Percentiles rank a stretch among this genome's conserved stretches.
Evolutionary conservation across 2,113 vertebrate genomes (phyloP).

Genomic region (Sminthopsis crassicaudata): DNA sequence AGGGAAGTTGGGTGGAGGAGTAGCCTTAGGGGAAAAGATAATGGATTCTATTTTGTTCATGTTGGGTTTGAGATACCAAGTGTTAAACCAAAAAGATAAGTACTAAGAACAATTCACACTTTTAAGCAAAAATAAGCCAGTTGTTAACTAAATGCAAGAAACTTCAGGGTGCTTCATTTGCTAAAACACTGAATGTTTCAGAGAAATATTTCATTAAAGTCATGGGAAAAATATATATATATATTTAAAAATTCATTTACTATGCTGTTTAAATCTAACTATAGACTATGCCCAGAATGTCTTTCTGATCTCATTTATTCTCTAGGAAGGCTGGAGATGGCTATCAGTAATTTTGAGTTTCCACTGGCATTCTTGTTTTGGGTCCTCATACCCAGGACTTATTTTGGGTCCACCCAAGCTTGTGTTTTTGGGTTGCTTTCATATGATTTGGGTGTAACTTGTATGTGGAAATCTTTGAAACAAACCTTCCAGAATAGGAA

Average conservation of each 20-base stretch:
- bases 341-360: not conserved
- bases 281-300: not conserved
- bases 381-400: not conserved
- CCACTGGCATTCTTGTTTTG: not conserved
- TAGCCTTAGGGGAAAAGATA: not conserved
- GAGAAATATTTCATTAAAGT: not conserved
- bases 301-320: not conserved
- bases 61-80: not conserved
- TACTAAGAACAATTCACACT: not conserved
- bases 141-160: not conserved
- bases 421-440: not conserved
- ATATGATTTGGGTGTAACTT: not conserved
- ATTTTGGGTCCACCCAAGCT: not conserved
- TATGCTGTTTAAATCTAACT: not conserved
- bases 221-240: not conserved
- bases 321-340: not conserved
- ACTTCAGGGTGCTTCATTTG: not conserved
- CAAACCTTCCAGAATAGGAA: not conserved
- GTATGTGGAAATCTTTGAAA: not conserved
- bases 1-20: not conserved
- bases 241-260: not conserved
- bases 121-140: not conserved
- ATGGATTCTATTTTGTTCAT: not conserved
- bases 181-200: not conserved
- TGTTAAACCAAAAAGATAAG: not conserved